Percentiles rank a stretch among this genome's conserved stretches.
Conservation (phyloP, 2,888 invertebrate species). For the Gisinianus flammeolus region DNA sequence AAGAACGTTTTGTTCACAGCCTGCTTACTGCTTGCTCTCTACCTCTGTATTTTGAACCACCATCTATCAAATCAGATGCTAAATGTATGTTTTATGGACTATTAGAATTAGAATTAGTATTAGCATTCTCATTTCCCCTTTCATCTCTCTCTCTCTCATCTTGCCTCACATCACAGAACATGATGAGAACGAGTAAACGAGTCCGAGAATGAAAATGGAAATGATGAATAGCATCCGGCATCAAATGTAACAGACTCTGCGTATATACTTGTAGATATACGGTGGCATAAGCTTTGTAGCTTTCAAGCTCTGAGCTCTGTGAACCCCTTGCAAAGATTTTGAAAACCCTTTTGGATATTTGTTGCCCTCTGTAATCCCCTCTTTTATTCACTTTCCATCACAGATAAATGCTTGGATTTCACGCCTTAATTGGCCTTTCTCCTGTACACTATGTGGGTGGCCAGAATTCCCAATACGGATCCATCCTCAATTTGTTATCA, state of each 20-base stretch:
- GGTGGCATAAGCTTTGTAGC: constrained; percentile 5
- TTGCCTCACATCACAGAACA: neutral
- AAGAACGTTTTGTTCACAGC: neutral
- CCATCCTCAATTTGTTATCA: neutral
- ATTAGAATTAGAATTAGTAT: constrained; percentile 14
- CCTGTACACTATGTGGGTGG: constrained; percentile 19
- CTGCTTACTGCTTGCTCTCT: neutral
- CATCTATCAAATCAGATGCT: neutral
- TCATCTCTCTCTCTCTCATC: neutral
- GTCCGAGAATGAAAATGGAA: neutral
- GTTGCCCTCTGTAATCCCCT: neutral
- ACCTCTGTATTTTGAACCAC: neutral
- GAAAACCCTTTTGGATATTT: neutral
- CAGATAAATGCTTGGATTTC: constrained; percentile 29
- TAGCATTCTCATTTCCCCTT: neutral
- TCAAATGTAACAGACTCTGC: neutral
- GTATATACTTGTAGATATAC: neutral
- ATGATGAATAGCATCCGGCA: neutral
- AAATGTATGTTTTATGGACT: constrained; percentile 19
- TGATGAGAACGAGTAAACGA: neutral
- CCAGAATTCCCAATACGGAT: neutral
- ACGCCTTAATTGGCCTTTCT: constrained; percentile 31
- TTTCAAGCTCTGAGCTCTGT: neutral
- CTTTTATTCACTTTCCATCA: neutral
- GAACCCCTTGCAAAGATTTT: neutral